These are phyloP conservation scores for Motacilla tschutschensis DNA, from an alignment of 2,113 vertebrate species.

Conservation along the genomic window DNA sequence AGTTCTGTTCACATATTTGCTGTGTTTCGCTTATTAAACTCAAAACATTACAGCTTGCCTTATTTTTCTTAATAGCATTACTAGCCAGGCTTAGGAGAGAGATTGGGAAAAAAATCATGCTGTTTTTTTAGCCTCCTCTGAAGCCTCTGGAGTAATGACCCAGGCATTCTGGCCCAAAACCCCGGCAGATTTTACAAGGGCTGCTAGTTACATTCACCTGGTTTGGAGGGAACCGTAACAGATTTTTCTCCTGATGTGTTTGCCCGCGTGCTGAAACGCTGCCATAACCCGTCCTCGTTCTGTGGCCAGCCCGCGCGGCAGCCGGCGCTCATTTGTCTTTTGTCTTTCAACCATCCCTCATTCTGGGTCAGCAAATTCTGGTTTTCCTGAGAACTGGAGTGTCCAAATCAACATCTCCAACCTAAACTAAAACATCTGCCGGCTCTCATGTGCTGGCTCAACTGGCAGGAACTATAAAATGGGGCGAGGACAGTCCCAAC, in stretches of 20 bases:
- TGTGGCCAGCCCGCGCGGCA: not conserved
- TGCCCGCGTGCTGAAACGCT: conserved; percentile 12
- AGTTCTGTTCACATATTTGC: conserved; percentile 58
- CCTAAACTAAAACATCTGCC: conserved; percentile 25
- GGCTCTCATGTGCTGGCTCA: not conserved
- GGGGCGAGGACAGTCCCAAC: not conserved
- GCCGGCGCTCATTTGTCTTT: conserved; percentile 23
- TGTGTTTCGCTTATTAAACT: conserved; percentile 44
- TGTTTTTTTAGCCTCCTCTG: not conserved
- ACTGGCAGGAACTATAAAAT: conserved; percentile 1
- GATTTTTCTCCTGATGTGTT: conserved; percentile 30
- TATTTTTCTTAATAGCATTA: conserved; percentile 54
- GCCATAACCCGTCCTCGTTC: conserved; percentile 8
- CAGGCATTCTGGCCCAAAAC: not conserved
- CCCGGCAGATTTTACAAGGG: conserved; percentile 17
- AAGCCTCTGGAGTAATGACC: conserved; percentile 1
- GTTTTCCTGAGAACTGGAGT: conserved; percentile 12
- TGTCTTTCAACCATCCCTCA: conserved; percentile 25
- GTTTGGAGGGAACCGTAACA: not conserved
- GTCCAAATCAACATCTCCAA: conserved; percentile 38
- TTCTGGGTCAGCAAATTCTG: conserved; percentile 42
- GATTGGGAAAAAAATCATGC: not conserved
- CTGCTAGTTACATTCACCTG: conserved; percentile 48
- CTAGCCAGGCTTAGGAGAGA: not conserved
- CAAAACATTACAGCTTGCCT: conserved; percentile 30